phyloP scores from a whole-genome alignment of 2,888 invertebrate species.

The Julus scandinavius region DNA sequence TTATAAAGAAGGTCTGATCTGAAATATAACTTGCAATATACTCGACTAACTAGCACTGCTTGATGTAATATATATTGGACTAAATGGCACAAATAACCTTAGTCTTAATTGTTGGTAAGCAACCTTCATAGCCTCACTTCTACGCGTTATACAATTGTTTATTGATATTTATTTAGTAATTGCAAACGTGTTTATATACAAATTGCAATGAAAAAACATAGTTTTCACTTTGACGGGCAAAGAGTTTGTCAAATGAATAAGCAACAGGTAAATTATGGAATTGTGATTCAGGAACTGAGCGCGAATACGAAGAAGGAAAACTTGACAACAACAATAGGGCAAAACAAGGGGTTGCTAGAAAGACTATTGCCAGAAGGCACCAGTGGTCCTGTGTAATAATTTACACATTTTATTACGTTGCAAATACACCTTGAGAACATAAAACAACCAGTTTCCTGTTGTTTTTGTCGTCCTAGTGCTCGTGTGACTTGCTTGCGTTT shows the following conservation, averaged over 20 bases:
- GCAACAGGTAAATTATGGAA: no score
- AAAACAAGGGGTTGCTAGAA: neutral
- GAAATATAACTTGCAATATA: neutral
- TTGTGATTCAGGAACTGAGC: no score
- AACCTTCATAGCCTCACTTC: no score
- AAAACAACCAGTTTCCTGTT: neutral
- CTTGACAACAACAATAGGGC: neutral
- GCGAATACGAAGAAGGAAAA: neutral
- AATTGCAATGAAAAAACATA: no score
- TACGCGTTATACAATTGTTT: neutral
- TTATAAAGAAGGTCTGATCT: neutral
- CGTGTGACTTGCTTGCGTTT: neutral
- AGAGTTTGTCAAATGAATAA: no score
- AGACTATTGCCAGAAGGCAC: neutral
- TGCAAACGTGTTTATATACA: no score
- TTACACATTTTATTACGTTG: neutral
- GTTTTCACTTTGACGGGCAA: no score
- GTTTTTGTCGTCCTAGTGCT: neutral
- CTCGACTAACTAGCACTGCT: neutral
- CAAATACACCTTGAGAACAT: neutral
- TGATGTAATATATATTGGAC: neutral
- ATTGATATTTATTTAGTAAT: neutral
- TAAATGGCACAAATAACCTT: neutral
- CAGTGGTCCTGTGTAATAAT: neutral
- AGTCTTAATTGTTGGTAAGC: neutral